Conservation (phyloP, 2,113 vertebrate genomes). For the Tonatia bakeri region DNA sequence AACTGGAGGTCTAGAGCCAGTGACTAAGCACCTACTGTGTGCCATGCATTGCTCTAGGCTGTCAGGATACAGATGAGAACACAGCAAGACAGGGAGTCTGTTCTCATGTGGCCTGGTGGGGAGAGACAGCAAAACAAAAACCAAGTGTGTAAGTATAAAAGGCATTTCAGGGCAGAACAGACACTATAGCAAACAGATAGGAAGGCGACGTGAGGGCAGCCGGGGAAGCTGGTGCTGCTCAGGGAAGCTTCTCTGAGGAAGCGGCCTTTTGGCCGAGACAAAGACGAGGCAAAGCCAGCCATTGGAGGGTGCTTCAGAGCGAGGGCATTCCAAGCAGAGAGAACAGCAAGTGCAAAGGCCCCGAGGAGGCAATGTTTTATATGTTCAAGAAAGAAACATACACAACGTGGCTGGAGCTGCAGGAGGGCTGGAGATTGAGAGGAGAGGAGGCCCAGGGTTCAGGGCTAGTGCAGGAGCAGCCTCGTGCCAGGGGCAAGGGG, state of each 20-base stretch:
- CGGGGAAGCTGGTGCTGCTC: neutral
- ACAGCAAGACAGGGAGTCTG: neutral
- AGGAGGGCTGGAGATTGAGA: accelerated
- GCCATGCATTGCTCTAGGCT: accelerated
- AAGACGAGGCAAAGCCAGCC: neutral
- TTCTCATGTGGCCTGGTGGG: neutral
- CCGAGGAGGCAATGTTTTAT: neutral
- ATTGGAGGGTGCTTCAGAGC: neutral
- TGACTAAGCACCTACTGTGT: neutral
- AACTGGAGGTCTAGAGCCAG: neutral
- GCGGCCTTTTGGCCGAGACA: neutral
- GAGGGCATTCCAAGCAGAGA: neutral
- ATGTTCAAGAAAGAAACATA: neutral
- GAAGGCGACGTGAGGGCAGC: accelerated
- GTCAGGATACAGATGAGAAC: neutral
- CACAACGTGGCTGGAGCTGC: neutral
- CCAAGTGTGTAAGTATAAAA: neutral
- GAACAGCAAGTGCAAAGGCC: neutral
- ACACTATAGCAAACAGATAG: neutral
- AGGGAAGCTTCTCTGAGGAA: neutral
- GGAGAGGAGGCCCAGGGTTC: neutral
- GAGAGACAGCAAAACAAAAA: neutral
- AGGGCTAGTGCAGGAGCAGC: accelerated
- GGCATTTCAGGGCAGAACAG: neutral
- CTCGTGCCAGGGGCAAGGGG: neutral